Conservation (phyloP, 2,888 invertebrate genomes). For the Clunio marinus region DNA sequence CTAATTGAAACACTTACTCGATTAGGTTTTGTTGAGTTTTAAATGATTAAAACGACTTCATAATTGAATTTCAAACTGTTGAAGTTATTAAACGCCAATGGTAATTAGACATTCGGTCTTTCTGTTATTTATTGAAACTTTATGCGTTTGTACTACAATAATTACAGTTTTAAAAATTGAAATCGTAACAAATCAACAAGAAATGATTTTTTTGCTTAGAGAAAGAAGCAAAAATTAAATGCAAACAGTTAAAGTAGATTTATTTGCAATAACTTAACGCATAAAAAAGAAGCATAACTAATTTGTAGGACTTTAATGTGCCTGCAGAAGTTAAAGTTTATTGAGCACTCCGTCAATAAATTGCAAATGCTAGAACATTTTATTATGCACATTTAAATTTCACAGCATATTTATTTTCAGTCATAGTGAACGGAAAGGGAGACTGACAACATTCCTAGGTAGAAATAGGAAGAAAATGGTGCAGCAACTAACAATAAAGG, state of each 20-base stretch:
- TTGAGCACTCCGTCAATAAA: conserved; percentile 8
- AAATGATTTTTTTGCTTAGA: no score
- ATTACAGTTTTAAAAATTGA: no score
- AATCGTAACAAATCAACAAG: no score
- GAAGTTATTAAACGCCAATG: no score
- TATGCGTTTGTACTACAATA: no score
- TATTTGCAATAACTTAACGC: neutral
- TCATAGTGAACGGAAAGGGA: neutral
- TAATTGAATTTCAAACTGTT: no score
- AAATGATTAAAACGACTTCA: no score
- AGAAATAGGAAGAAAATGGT: neutral
- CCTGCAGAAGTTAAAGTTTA: neutral
- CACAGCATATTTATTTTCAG: neutral
- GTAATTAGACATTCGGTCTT: no score
- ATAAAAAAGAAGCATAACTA: neutral
- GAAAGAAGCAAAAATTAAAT: no score
- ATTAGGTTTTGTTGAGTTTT: no score
- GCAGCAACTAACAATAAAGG: conserved; percentile 7
- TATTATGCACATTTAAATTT: conserved; percentile 11
- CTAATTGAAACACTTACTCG: no score
- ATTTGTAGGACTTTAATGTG: neutral
- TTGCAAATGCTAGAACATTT: neutral
- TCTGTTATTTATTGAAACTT: no score
- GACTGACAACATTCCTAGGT: neutral
- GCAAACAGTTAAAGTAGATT: neutral